Evolutionary conservation across 2,113 vertebrate genomes (phyloP).

Genomic region (Lichenostomus cassidix): DNA sequence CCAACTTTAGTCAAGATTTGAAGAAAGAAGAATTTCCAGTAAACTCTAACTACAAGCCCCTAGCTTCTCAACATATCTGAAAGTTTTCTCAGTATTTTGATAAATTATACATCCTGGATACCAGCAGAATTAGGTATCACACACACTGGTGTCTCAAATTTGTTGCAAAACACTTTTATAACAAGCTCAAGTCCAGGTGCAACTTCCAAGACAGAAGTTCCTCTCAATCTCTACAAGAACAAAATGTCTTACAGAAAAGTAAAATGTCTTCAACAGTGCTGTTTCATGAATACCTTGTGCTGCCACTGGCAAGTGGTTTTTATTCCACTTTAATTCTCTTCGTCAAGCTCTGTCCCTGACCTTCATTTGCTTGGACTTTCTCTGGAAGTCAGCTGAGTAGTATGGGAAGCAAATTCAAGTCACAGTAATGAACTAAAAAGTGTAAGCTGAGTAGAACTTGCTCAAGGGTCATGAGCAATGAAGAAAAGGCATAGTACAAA

Average conservation of each 20-base stretch:
- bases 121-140: neutral
- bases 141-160: neutral
- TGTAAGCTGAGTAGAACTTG: neutral
- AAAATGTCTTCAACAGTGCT: neutral
- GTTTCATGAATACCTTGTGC: neutral
- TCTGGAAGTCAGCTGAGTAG: neutral
- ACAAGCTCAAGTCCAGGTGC: neutral
- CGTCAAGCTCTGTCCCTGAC: neutral
- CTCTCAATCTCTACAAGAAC: neutral
- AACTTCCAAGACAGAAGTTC: neutral
- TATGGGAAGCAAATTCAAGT: neutral
- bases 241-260: neutral
- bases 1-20: neutral
- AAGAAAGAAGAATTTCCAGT: neutral
- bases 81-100: neutral
- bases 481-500: neutral
- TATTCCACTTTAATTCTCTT: neutral
- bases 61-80: neutral
- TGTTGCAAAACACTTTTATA: neutral
- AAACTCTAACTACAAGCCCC: neutral
- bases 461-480: neutral
- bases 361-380: neutral
- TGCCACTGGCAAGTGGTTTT: neutral
- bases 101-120: neutral
- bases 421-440: neutral